phyloP scores from a whole-genome alignment of 2,113 vertebrate species.

The Ptilorrhoa leucosticta region DNA sequence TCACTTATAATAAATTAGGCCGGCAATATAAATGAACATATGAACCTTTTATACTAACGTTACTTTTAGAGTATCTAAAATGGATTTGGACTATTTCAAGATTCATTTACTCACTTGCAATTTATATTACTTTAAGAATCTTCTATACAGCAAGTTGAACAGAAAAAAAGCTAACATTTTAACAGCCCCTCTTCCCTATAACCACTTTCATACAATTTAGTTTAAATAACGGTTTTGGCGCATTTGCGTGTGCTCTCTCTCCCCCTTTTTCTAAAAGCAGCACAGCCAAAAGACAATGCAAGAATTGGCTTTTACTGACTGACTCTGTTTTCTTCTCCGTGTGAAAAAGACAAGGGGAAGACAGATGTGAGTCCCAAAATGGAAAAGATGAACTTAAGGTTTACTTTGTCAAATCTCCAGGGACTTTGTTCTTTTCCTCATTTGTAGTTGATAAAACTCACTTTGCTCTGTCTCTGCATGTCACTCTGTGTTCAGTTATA shows the following conservation, averaged over 20 bases:
- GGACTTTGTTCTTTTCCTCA: background rate
- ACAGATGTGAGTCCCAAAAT: background rate
- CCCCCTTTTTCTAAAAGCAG: background rate
- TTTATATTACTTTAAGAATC: slow-evolving; percentile 61
- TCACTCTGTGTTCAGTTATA: background rate
- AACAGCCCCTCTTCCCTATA: slow-evolving; percentile 12
- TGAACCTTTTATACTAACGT: slow-evolving; percentile 15
- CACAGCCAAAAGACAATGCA: background rate
- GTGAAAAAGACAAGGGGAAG: background rate
- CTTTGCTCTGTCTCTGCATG: background rate
- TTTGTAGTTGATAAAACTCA: background rate
- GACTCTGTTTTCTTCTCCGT: background rate
- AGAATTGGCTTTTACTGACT: background rate
- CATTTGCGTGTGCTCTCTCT: rapidly evolving
- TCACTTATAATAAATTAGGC: slow-evolving; percentile 60
- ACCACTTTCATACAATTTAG: background rate
- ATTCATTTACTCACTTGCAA: slow-evolving; percentile 13
- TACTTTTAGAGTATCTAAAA: slow-evolving; percentile 40
- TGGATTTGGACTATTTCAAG: slow-evolving; percentile 32
- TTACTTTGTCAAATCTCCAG: background rate
- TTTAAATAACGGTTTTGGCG: background rate
- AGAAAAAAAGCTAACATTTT: slow-evolving; percentile 36
- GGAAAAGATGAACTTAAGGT: background rate
- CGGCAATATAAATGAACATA: slow-evolving; percentile 44
- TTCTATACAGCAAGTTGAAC: slow-evolving; percentile 45